Percentiles rank a stretch among this genome's conserved stretches.
phyloP scores from a whole-genome alignment of 1,140 invertebrate genomes.

The Hylaeus volcanicus region DNA sequence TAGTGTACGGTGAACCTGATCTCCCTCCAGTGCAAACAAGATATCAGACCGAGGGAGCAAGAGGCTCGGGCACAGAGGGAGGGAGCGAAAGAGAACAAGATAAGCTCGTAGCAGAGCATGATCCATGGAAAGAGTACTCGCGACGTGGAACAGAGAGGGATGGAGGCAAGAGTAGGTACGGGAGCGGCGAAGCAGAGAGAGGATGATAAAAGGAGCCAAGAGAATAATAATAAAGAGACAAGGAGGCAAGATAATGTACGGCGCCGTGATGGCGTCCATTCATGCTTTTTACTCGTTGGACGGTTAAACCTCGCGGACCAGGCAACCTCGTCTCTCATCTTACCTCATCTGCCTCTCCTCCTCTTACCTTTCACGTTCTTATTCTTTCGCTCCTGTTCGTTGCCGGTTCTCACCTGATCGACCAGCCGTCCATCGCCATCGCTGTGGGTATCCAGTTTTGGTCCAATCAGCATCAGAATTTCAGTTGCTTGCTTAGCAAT shows the following conservation, averaged over 20 bases:
- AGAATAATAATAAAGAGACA: conserved; percentile 68
- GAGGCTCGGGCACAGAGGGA: background rate
- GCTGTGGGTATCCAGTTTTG: background rate
- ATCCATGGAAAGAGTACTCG: background rate
- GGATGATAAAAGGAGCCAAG: conserved; percentile 48
- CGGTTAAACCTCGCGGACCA: conserved; percentile 49
- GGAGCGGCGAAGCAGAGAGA: conserved; percentile 39
- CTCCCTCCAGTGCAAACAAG: conserved; percentile 16
- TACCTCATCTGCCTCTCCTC: conserved; percentile 30
- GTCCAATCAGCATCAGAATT: background rate
- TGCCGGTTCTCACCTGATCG: conserved; percentile 8
- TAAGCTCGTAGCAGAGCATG: conserved; percentile 1
- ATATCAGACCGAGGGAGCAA: conserved; percentile 12
- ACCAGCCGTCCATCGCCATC: background rate
- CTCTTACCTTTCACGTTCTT: conserved; percentile 28
- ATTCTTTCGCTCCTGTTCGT: background rate
- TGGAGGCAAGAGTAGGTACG: conserved; percentile 16
- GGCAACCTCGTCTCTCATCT: conserved; percentile 40
- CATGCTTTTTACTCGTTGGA: conserved; percentile 72
- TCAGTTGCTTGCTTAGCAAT: too few relatives aligned
- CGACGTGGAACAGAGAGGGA: background rate
- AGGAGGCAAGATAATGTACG: conserved; percentile 67
- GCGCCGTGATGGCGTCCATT: conserved; percentile 70
- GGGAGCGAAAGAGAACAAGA: background rate
- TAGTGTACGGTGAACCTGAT: conserved; percentile 32